Evolutionary conservation across 2,797 vertebrate species (phyloP).

Genomic region (Coccyzus lansbergi): DNA sequence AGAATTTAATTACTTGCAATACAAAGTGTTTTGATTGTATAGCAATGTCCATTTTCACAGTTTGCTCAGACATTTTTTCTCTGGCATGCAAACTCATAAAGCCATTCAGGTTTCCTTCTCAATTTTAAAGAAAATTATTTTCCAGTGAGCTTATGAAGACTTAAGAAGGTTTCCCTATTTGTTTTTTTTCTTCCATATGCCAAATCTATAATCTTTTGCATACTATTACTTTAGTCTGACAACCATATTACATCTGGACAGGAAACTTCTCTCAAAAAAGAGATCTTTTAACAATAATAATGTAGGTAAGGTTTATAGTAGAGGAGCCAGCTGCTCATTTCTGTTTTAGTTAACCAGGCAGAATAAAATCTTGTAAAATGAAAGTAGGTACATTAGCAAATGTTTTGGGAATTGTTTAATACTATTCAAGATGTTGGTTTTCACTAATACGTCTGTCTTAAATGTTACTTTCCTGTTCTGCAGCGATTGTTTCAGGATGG

Average conservation of each 20-base stretch:
- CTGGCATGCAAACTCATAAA: background rate
- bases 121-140: background rate
- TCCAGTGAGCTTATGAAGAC: background rate
- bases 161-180: background rate
- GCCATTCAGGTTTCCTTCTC: background rate
- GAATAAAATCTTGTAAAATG: background rate
- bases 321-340: background rate
- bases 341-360: background rate
- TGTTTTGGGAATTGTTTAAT: background rate
- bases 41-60: background rate
- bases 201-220: background rate
- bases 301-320: background rate
- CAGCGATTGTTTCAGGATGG: background rate
- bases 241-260: background rate
- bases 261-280: background rate
- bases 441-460: background rate
- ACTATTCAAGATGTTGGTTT: background rate
- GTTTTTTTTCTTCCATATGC: background rate
- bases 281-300: background rate
- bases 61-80: background rate
- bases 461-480: background rate
- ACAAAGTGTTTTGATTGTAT: background rate
- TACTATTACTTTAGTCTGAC: background rate
- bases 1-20: background rate
- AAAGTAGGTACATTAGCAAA: background rate